A percentile compares a stretch with the other conserved stretches of the same genome.
phyloP scores from a whole-genome alignment of 2,888 invertebrate genomes.

The Archips crataeganus region DNA sequence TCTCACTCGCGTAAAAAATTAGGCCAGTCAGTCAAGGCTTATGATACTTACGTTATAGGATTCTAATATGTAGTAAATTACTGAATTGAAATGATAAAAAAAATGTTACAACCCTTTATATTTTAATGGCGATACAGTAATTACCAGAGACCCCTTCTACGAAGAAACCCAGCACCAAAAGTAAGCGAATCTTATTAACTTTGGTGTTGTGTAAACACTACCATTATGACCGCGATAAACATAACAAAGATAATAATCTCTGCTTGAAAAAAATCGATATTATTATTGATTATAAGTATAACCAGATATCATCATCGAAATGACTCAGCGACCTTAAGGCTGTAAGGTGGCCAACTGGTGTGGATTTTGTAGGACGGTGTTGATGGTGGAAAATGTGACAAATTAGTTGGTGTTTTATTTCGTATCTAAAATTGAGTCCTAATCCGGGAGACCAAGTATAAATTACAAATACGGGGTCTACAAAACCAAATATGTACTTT shows the following conservation, averaged over 20 bases:
- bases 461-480: too few species aligned
- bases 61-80: too few species aligned
- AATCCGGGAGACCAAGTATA: too few species aligned
- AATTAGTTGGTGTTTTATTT: background rate
- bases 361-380: background rate
- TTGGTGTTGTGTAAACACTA: constrained; percentile 39
- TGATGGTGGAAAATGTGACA: background rate
- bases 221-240: constrained; percentile 39
- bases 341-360: constrained; percentile 35
- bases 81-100: too few species aligned
- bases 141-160: background rate
- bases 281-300: constrained; percentile 45
- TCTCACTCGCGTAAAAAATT: too few species aligned
- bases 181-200: constrained; percentile 6
- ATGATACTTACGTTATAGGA: too few species aligned
- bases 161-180: background rate
- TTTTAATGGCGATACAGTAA: background rate
- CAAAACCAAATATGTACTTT: too few species aligned
- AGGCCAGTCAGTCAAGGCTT: too few species aligned
- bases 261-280: constrained; percentile 41
- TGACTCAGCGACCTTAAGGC: constrained; percentile 41
- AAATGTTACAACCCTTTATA: background rate
- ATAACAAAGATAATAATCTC: constrained; percentile 42
- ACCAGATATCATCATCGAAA: constrained; percentile 45
- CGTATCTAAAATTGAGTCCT: background rate